Conservation (phyloP, 2,113 vertebrate species). For the Thamnophis sirtalis region DNA sequence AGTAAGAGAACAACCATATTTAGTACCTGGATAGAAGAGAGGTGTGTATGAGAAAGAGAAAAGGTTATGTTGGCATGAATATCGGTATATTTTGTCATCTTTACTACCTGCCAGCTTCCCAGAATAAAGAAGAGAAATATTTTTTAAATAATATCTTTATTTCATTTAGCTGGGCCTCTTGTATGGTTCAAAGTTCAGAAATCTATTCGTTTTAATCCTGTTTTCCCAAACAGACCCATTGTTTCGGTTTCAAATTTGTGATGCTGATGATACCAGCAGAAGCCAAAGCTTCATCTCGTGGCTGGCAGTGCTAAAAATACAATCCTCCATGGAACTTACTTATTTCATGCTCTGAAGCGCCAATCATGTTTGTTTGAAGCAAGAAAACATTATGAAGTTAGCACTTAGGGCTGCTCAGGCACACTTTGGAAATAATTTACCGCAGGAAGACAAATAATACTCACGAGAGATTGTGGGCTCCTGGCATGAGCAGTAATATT, state of each 20-base stretch:
- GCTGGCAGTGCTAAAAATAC: conserved; percentile 58
- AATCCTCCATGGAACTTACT: conserved; percentile 43
- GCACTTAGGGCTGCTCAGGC: conserved; percentile 3
- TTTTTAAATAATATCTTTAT: conserved; percentile 6
- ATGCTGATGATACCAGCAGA: conserved; percentile 57
- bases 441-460: conserved; percentile 7
- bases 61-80: conserved; percentile 10
- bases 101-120: background rate
- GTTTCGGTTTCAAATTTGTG: conserved; percentile 65
- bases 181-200: conserved; percentile 34
- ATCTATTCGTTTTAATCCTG: conserved; percentile 24
- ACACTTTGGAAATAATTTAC: conserved; percentile 30
- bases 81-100: conserved; percentile 9
- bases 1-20: background rate
- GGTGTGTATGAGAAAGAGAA: conserved; percentile 6
- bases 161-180: conserved; percentile 23
- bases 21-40: background rate
- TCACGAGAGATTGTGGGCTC: background rate
- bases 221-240: conserved; percentile 55
- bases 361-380: conserved; percentile 28
- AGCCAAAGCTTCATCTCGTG: conserved; percentile 52
- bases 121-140: background rate
- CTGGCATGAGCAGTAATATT: background rate
- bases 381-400: conserved; percentile 14
- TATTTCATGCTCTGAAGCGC: conserved; percentile 60